Conservation (phyloP, 2,888 invertebrate genomes). For the Dryococelus australis region DNA sequence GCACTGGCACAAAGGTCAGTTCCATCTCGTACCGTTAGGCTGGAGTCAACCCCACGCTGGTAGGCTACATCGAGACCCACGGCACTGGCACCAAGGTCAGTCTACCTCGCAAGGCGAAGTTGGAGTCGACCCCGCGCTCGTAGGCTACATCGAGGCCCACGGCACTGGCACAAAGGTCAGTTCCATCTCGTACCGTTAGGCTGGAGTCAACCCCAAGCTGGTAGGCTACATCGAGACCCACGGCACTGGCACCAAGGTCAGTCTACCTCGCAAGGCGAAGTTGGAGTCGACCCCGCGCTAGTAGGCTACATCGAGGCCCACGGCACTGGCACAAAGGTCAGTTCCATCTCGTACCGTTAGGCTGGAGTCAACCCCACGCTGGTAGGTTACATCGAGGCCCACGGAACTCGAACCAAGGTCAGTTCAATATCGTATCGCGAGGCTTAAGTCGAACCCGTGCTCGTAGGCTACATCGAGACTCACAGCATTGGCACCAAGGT, state of each 20-base stretch:
- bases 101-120: no score
- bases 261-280: no score
- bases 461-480: conserved; percentile 71
- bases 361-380: conserved; percentile 63
- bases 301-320: conserved; percentile 74
- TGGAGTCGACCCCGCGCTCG: conserved; percentile 62
- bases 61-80: conserved; percentile 73
- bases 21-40: conserved; percentile 62
- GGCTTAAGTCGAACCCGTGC: conserved; percentile 63
- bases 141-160: conserved; percentile 73
- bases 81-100: conserved; percentile 68
- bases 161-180: conserved; percentile 66
- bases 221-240: conserved; percentile 74
- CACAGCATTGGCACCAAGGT: conserved; percentile 69
- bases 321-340: conserved; percentile 66
- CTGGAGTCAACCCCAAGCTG: conserved; percentile 62
- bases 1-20: conserved; percentile 64
- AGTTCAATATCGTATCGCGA: no score
- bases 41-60: conserved; percentile 62
- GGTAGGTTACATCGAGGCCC: conserved; percentile 72
- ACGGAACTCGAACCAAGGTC: conserved; percentile 69
- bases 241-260: conserved; percentile 68
- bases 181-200: conserved; percentile 61
- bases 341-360: conserved; percentile 60
- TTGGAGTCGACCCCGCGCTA: conserved; percentile 62